These are phyloP conservation scores for Panagrolaimus sp. DNA, from an alignment of 1,140 invertebrate genomes.

Conservation along the genomic window DNA sequence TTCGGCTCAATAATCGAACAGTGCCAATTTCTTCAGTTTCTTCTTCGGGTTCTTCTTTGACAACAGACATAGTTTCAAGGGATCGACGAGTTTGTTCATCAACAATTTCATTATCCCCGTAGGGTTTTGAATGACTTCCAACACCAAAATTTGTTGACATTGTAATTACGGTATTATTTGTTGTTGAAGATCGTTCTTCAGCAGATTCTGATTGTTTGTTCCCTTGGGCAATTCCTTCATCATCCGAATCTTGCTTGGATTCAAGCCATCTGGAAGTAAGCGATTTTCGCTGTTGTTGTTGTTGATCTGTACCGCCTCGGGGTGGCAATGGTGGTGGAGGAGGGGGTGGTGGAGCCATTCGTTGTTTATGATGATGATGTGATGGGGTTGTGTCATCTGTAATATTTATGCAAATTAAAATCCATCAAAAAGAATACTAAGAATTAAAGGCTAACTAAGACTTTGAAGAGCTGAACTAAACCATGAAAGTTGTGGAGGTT, in stretches of 20 bases:
- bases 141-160: background rate
- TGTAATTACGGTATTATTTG: background rate
- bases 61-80: background rate
- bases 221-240: background rate
- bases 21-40: background rate
- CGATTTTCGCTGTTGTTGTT: conserved; percentile 6
- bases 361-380: background rate
- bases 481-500: conserved; percentile 11
- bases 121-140: conserved; percentile 6
- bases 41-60: background rate
- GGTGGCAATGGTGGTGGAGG: background rate
- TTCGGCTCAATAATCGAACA: background rate
- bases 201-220: background rate
- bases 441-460: background rate
- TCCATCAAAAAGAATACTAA: too few species aligned
- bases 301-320: conserved; percentile 6
- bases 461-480: conserved; percentile 16
- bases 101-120: conserved; percentile 6
- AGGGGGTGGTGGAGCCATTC: background rate
- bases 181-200: background rate
- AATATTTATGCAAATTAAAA: too few species aligned
- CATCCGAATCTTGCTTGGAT: background rate
- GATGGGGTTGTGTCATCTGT: too few species aligned
- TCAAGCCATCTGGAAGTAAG: conserved; percentile 1
- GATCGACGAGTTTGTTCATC: background rate